Conservation (phyloP, 1,140 invertebrate genomes). For the Heliconius congener region DNA sequence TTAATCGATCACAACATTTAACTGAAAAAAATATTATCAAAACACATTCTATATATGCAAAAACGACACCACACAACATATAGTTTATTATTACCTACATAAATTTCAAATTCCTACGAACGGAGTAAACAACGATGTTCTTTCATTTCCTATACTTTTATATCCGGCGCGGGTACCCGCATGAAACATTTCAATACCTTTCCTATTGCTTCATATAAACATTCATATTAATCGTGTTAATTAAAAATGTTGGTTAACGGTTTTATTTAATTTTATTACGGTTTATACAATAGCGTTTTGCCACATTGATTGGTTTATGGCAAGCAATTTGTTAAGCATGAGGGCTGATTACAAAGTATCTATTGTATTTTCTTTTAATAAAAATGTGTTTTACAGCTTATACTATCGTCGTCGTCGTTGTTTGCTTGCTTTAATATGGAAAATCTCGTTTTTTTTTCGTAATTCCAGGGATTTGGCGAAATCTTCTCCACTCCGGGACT, state of each 20-base stretch:
- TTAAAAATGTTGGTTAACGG: conserved; percentile 67
- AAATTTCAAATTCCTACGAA: neutral
- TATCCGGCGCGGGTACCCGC: conserved; percentile 58
- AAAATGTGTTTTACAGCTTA: too few species aligned
- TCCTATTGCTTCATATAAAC: conserved; percentile 61
- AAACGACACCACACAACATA: neutral
- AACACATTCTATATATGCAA: neutral
- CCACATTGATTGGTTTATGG: conserved; percentile 13
- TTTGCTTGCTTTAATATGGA: too few species aligned
- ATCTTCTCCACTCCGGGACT: too few species aligned
- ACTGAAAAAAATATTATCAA: neutral
- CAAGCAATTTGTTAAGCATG: conserved; percentile 1
- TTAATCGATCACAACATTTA: conserved; percentile 52
- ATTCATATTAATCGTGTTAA: conserved; percentile 66
- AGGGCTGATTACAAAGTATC: conserved; percentile 1
- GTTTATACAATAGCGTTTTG: neutral
- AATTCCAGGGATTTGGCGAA: too few species aligned
- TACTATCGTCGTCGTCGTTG: too few species aligned
- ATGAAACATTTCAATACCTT: conserved; percentile 63
- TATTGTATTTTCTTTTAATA: neutral
- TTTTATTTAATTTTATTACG: conserved; percentile 41
- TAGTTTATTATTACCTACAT: neutral
- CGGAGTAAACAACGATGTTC: neutral
- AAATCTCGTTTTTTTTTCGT: too few species aligned
- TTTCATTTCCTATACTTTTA: conserved; percentile 10